Evolutionary conservation across 2,797 vertebrate genomes (phyloP), one percentile per base, ranked within the genome.

Genomic region (Intellagama lesueurii): DNA sequence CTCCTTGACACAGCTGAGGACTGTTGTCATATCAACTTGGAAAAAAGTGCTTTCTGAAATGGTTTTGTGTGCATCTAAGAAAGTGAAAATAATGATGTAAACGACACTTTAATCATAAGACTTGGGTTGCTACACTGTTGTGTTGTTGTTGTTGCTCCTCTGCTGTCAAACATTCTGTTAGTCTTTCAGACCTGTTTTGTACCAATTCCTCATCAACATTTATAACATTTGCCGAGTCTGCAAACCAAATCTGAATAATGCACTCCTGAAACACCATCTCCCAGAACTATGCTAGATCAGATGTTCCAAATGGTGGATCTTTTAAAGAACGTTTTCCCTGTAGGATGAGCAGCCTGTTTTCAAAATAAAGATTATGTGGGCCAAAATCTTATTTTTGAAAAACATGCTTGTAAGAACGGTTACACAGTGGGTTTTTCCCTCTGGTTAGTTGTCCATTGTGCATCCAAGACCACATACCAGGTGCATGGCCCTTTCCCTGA

Each of bases 11-110:
- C 14, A 76, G 40, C 66, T 92, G 69, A 89, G 87, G 49, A 90
- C 70, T 47, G 89, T 92, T 91, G 19, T 75, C 83, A 87, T 93
- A 93, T 92, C 93, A 93, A 90, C 80, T 83, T 80, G 70, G 88
- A 81, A 89, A 91, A 89, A 77, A 84, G n/a, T 75, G 85, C 87
- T 87, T 92, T 24, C 60, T 88, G 91, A 90, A 94, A 92, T 52
- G 81, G 44, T 88, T 94, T 90, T 78, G 28, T 69, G 1, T 66
- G 32, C 52, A 56, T 56, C 52, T 56, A 56, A 56, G 52, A 56
- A 56, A 56, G 92, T 78, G 30, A 32, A 90, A 84, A 49, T 91
- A 93, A 91, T 75, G 70, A 60, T 72, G 9, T 5, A 87, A 90
- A 87, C n/a, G 85, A 76, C 52, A 0, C 91, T 70, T 79, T 52